Conservation (phyloP, 2,888 invertebrate genomes). For the Sturmia bella region DNA sequence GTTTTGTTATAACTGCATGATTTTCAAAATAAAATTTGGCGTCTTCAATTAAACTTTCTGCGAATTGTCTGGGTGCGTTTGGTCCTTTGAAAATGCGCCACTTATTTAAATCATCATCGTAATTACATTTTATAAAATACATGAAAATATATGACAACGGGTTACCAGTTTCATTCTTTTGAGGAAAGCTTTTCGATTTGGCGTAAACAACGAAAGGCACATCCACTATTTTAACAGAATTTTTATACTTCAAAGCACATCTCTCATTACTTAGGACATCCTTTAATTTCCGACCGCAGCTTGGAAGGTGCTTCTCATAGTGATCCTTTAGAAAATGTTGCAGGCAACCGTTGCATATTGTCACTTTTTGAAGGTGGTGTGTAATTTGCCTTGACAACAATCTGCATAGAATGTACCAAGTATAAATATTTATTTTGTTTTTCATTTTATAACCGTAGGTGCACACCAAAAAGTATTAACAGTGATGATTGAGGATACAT, state of each 20-base stretch:
- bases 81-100: constrained; percentile 4
- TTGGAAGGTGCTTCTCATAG: not conserved
- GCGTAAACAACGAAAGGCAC: constrained; percentile 33
- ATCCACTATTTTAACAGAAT: constrained; percentile 9
- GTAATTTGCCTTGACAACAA: not conserved
- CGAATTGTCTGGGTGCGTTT: not conserved
- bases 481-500: not conserved
- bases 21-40: not conserved
- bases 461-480: not conserved
- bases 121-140: constrained; percentile 38
- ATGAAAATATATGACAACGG: not conserved
- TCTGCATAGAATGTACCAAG: not conserved
- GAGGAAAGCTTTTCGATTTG: not conserved
- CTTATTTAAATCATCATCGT: not conserved
- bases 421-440: not conserved
- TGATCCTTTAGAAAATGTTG: not conserved
- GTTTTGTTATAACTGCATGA: not conserved
- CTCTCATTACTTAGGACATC: not conserved
- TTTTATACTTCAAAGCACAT: constrained; percentile 8
- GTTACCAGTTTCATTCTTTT: not conserved
- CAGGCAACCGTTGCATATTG: constrained; percentile 4
- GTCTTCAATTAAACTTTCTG: constrained; percentile 18
- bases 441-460: no score
- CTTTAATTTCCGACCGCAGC: not conserved
- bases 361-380: accelerated